Percentiles rank a stretch among this genome's conserved stretches.
These are phyloP conservation scores for Allophyes oxyacanthae DNA, from an alignment of 2,888 invertebrate species.

Conservation along the genomic window DNA sequence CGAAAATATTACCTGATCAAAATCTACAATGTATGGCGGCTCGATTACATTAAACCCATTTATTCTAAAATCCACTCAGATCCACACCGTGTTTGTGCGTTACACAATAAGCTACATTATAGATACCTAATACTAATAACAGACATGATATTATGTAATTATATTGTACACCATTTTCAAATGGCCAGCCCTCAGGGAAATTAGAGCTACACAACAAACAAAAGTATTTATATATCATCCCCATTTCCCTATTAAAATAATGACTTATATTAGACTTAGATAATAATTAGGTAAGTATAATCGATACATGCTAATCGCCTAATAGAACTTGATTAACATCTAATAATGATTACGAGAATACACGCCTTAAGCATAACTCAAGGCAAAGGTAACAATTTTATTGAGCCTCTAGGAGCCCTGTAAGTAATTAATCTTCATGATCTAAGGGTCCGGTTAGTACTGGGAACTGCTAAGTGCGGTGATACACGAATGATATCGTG, in stretches of 20 bases:
- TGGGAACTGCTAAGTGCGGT: conserved; percentile 43
- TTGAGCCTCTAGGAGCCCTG: conserved; percentile 41
- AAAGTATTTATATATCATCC: conserved; percentile 24
- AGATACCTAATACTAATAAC: conserved; percentile 5
- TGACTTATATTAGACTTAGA: not conserved
- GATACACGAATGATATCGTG: conserved; percentile 20
- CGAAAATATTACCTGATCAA: no score
- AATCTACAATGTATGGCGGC: no score
- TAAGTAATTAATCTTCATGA: conserved; percentile 70
- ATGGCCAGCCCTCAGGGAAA: conserved; percentile 30
- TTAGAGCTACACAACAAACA: conserved; percentile 15
- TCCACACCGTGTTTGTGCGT: no score
- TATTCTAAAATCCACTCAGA: no score
- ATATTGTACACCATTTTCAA: conserved; percentile 27
- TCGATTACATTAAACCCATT: no score
- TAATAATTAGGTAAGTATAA: not conserved
- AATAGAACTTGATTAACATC: conserved; percentile 50
- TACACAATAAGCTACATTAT: no score
- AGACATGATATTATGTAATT: conserved; percentile 19
- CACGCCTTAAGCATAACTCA: conserved; percentile 25
- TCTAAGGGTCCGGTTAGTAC: conserved; percentile 50
- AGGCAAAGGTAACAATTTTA: conserved; percentile 58
- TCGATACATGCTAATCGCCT: conserved; percentile 36
- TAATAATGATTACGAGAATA: conserved; percentile 49
- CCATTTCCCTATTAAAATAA: conserved; percentile 6